These are phyloP conservation scores for Suncus etruscus DNA, from an alignment of 2,113 vertebrate species.

Conservation along the genomic window DNA sequence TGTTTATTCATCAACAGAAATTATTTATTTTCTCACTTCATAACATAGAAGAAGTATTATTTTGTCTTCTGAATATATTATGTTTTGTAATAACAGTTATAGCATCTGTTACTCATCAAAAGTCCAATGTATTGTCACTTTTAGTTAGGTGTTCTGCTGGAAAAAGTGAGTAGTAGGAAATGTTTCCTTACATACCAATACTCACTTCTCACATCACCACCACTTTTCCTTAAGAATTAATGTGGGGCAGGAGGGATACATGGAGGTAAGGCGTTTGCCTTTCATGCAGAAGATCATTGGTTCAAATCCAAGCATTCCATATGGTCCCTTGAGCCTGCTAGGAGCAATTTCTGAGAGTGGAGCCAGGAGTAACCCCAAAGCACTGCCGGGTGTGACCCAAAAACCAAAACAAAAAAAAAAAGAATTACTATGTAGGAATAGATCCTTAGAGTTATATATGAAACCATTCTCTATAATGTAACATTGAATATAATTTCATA, in stretches of 20 bases:
- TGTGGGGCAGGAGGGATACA: too few species aligned
- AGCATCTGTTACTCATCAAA: conserved; percentile 5
- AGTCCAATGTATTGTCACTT: not conserved
- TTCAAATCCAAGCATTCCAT: too few species aligned
- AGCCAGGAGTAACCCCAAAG: too few species aligned
- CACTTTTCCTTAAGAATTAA: not conserved
- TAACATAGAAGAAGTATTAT: not conserved
- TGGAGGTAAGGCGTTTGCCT: too few species aligned
- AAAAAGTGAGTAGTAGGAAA: not conserved
- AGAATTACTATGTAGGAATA: not conserved
- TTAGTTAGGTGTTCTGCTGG: not conserved
- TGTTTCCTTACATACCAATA: not conserved
- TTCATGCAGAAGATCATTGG: too few species aligned
- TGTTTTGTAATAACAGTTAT: not conserved
- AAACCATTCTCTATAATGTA: not conserved
- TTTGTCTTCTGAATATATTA: conserved; percentile 21
- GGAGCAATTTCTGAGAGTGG: too few species aligned
- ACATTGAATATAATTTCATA: too few species aligned
- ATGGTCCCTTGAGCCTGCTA: too few species aligned
- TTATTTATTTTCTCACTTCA: not conserved
- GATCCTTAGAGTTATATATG: not conserved
- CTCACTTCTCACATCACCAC: too few species aligned
- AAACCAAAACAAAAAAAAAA: too few species aligned
- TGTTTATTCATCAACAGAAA: too few species aligned
- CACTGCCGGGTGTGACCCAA: too few species aligned